These are phyloP conservation scores for Branchinecta sandiegonensis DNA, from an alignment of 2,888 invertebrate species.

Conservation along the genomic window DNA sequence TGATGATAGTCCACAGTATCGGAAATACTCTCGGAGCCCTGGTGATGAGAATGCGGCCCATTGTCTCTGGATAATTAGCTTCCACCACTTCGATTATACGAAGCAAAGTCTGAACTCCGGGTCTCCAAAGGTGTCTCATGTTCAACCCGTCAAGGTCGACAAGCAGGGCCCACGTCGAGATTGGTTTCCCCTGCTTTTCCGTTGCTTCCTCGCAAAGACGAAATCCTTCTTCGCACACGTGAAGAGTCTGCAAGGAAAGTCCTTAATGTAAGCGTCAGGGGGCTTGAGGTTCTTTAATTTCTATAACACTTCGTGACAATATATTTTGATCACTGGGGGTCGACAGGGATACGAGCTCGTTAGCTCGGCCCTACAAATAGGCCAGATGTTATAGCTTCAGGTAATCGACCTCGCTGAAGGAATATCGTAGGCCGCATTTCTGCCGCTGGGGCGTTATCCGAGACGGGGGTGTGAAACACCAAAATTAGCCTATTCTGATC, in stretches of 20 bases:
- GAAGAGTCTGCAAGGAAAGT: constrained; percentile 46
- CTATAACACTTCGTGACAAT: too few relatives aligned
- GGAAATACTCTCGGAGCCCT: constrained; percentile 87
- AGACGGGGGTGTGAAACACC: too few relatives aligned
- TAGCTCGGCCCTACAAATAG: too few relatives aligned
- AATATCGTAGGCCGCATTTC: too few relatives aligned
- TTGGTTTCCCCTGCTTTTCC: constrained; percentile 57
- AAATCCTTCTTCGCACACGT: constrained; percentile 81
- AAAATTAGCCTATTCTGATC: too few relatives aligned
- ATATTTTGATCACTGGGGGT: too few relatives aligned
- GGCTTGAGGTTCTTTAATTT: too few relatives aligned
- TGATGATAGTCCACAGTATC: constrained; percentile 85
- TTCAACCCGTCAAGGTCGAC: constrained; percentile 86
- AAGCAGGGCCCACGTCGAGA: constrained; percentile 74
- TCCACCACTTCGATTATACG: constrained; percentile 69
- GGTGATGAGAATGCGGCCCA: constrained; percentile 77
- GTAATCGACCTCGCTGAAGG: too few relatives aligned
- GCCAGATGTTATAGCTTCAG: too few relatives aligned
- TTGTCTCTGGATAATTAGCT: constrained; percentile 87
- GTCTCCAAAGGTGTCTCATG: constrained; percentile 89
- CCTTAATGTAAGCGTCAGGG: too few relatives aligned
- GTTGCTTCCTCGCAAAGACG: constrained; percentile 74
- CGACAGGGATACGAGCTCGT: too few relatives aligned
- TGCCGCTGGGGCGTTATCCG: too few relatives aligned
- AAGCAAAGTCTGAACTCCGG: constrained; percentile 54